phyloP scores from a whole-genome alignment of 2,888 invertebrate genomes.

The Ophraella communa region DNA sequence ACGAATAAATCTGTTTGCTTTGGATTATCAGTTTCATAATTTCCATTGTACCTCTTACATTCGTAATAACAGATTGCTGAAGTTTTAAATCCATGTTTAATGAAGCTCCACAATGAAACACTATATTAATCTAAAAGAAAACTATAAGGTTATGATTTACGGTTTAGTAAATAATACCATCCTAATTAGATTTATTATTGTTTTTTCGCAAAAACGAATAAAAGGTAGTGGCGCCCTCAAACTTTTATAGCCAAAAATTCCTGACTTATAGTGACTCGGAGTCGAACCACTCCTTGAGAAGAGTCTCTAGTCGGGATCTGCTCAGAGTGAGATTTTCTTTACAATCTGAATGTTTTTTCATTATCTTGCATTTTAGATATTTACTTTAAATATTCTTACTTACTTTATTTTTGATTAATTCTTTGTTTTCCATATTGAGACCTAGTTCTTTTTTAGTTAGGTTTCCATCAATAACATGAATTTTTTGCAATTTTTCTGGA shows the following conservation, averaged over 20 bases:
- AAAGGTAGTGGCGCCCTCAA: no score
- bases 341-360: no score
- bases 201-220: not conserved
- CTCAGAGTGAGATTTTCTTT: no score
- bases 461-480: constrained; percentile 46
- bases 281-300: no score
- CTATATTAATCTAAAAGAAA: constrained; percentile 43
- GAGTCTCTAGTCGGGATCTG: no score
- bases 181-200: not conserved
- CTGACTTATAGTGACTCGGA: no score
- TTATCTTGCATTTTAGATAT: no score
- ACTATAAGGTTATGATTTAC: not conserved
- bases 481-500: constrained; percentile 35
- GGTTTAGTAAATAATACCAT: not conserved
- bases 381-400: no score
- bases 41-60: constrained; percentile 46
- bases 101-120: constrained; percentile 49
- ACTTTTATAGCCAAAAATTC: no score
- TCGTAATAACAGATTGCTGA: constrained; percentile 43
- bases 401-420: constrained; percentile 39
- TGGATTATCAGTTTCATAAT: constrained; percentile 40
- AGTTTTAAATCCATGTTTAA: constrained; percentile 47
- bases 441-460: constrained; percentile 41
- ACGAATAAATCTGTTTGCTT: constrained; percentile 44
- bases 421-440: constrained; percentile 33